Evolutionary conservation across 2,113 vertebrate genomes (phyloP).

Genomic region (Rhegmatorhina hoffmannsi): DNA sequence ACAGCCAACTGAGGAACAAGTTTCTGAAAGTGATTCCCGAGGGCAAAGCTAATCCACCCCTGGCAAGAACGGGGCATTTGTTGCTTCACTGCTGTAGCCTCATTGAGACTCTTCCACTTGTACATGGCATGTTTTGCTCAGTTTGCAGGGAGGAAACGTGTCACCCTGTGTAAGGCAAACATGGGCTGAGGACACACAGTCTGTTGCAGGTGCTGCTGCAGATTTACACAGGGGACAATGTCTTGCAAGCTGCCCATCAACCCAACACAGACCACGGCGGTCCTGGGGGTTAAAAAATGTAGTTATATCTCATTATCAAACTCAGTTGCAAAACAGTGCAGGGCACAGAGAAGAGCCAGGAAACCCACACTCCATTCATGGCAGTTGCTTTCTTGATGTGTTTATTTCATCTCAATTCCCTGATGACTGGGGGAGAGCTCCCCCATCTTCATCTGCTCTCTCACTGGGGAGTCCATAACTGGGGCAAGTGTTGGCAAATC

Average conservation of each 20-base stretch:
- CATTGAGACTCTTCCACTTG: background rate
- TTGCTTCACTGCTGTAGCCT: background rate
- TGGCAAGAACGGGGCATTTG: background rate
- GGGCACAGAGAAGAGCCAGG: background rate
- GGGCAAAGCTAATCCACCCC: background rate
- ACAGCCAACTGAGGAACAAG: background rate
- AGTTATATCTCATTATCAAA: background rate
- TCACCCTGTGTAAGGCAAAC: background rate
- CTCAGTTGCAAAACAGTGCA: background rate
- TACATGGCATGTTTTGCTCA: background rate
- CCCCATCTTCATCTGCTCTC: background rate
- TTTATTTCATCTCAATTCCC: background rate
- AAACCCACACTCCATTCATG: background rate
- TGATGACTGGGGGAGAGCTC: background rate
- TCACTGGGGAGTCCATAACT: background rate
- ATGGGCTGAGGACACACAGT: background rate
- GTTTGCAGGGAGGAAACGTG: background rate
- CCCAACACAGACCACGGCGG: background rate
- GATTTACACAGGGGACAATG: background rate
- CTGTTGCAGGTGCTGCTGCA: background rate
- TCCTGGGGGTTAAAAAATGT: background rate
- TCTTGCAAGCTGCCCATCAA: background rate
- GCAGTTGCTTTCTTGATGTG: background rate
- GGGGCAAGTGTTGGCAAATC: background rate
- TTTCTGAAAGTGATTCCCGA: background rate